These are phyloP conservation scores for Vespertilio murinus DNA, from an alignment of 2,797 vertebrate genomes.

Conservation along the genomic window DNA sequence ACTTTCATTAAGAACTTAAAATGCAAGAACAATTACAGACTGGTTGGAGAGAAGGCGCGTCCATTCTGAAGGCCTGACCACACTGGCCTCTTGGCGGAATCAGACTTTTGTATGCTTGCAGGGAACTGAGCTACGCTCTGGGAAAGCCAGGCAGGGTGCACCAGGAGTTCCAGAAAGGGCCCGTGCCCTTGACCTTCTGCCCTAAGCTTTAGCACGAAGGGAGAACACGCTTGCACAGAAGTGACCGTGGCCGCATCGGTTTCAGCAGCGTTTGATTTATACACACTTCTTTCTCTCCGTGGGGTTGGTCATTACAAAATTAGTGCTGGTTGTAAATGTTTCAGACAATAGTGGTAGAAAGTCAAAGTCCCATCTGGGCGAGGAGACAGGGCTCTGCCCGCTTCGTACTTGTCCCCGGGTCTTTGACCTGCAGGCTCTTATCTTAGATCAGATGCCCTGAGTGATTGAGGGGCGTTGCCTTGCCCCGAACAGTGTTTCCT, in stretches of 20 bases:
- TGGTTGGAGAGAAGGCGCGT: not conserved
- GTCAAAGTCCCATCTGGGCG: not conserved
- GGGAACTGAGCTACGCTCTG: not conserved
- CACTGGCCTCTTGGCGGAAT: not conserved
- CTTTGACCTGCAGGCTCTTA: accelerated
- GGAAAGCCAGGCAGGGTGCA: not conserved
- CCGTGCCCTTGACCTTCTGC: not conserved
- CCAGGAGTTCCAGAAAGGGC: not conserved
- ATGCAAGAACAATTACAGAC: not conserved
- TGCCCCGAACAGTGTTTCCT: accelerated
- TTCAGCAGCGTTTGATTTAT: not conserved
- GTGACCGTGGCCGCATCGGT: accelerated
- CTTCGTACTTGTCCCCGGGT: accelerated
- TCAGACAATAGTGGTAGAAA: not conserved
- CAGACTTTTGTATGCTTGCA: accelerated
- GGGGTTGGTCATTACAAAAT: not conserved
- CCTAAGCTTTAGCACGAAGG: accelerated
- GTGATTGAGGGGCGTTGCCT: accelerated
- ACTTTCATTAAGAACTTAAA: not conserved
- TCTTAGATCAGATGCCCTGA: accelerated
- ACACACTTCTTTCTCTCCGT: not conserved
- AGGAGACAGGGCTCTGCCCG: not conserved
- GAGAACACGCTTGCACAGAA: accelerated
- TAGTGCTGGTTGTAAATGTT: not conserved
- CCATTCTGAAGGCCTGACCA: not conserved